These are phyloP conservation scores for Micoletzkya japonica DNA, from an alignment of 2,888 invertebrate genomes.

Conservation along the genomic window DNA sequence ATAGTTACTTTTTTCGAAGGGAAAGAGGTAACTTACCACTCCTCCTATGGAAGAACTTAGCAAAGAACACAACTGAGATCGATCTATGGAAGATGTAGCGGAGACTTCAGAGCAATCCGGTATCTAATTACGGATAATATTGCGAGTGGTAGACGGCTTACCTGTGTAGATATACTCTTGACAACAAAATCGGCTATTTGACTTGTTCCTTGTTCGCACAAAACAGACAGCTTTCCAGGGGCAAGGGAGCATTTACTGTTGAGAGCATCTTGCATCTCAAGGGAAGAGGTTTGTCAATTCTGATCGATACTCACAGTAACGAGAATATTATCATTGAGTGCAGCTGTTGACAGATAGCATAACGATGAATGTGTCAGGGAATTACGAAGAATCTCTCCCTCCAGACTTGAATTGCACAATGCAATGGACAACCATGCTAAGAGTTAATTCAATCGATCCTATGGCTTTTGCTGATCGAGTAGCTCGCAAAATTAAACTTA, in stretches of 20 bases:
- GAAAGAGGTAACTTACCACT: neutral
- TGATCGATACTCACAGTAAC: slow-evolving; percentile 1
- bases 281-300: neutral
- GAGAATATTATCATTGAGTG: slow-evolving; percentile 2
- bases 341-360: neutral
- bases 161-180: neutral
- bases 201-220: neutral
- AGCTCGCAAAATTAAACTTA: neutral
- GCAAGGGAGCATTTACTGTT: slow-evolving; percentile 6
- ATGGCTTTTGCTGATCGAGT: no score
- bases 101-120: slow-evolving; percentile 1
- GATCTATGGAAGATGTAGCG: neutral
- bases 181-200: neutral
- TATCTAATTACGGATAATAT: slow-evolving; percentile 6
- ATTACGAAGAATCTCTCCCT: neutral
- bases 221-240: neutral
- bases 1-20: no score
- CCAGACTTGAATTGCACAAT: neutral
- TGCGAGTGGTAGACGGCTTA: neutral
- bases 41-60: neutral
- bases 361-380: neutral
- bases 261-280: neutral
- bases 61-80: neutral
- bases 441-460: neutral
- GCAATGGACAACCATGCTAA: neutral